Percentiles rank a stretch among this genome's conserved stretches.
phyloP scores from a whole-genome alignment of 2,113 vertebrate species.

The Ceuthmochares aereus region DNA sequence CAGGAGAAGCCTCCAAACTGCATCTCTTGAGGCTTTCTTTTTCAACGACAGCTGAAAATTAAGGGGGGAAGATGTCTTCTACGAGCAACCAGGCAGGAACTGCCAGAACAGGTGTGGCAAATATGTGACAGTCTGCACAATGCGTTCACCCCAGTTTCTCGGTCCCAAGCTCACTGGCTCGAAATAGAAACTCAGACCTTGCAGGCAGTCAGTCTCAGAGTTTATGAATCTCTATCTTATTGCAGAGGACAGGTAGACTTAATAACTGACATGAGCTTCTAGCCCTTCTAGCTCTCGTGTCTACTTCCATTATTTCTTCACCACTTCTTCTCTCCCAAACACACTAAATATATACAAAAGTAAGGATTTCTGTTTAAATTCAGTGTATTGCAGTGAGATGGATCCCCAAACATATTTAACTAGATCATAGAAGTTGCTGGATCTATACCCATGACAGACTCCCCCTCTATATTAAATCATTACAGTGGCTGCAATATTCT shows the following conservation, averaged over 20 bases:
- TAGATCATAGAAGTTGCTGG: neutral
- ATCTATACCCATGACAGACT: neutral
- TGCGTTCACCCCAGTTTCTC: rapidly evolving
- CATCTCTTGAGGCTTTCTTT: neutral
- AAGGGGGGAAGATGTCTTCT: neutral
- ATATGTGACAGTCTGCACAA: neutral
- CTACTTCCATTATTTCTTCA: conserved; percentile 29
- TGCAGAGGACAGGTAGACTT: conserved; percentile 15
- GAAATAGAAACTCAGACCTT: conserved; percentile 1
- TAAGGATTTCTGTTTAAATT: neutral
- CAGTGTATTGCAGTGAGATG: neutral
- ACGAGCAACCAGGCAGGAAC: neutral
- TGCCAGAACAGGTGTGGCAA: neutral
- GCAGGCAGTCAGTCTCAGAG: neutral
- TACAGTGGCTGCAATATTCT: neutral
- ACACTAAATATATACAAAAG: neutral
- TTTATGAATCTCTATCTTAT: neutral
- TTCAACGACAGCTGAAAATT: neutral
- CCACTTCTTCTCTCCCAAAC: neutral
- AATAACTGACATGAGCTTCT: conserved; percentile 15
- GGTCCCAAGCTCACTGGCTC: neutral
- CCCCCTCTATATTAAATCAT: neutral
- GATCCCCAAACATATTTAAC: neutral
- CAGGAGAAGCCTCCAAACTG: neutral
- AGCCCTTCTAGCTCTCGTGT: neutral